These are phyloP conservation scores for Amiota mariae DNA, from an alignment of 2,888 invertebrate species.

Conservation along the genomic window DNA sequence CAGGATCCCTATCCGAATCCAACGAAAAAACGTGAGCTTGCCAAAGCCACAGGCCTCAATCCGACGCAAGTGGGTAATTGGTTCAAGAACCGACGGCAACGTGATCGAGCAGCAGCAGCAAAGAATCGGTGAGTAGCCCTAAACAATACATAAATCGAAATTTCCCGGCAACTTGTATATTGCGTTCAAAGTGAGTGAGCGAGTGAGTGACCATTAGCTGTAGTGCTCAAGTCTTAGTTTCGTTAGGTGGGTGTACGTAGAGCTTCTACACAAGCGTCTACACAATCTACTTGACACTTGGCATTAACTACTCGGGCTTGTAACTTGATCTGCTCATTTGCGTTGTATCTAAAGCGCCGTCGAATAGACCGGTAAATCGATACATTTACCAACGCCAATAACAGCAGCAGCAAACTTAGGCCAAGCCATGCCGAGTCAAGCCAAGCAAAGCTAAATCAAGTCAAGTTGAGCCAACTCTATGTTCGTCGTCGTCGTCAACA, in stretches of 20 bases:
- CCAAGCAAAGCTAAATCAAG: neutral
- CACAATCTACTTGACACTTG: neutral
- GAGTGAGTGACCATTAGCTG: no score
- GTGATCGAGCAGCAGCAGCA: conserved; percentile 92
- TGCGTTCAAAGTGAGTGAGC: no score
- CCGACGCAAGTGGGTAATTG: conserved; percentile 95
- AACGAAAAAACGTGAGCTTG: conserved; percentile 92
- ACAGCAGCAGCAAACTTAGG: conserved; percentile 12
- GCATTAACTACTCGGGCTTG: conserved; percentile 6
- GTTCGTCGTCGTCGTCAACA: neutral
- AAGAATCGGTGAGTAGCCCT: conserved; percentile 89
- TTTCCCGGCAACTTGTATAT: no score
- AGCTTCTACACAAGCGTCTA: no score
- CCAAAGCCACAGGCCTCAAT: conserved; percentile 91
- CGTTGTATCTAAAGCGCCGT: conserved; percentile 43
- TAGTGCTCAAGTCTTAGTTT: no score
- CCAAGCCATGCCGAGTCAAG: neutral
- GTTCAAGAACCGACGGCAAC: conserved; percentile 92
- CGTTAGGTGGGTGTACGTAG: no score
- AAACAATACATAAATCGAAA: no score
- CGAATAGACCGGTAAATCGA: conserved; percentile 52
- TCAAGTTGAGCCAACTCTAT: neutral
- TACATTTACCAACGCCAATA: conserved; percentile 36
- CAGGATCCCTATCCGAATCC: conserved; percentile 98
- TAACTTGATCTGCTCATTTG: conserved; percentile 33